Percentiles rank a stretch among this genome's conserved stretches.
Conservation (phyloP, 2,888 invertebrate genomes). For the Patella depressa region DNA sequence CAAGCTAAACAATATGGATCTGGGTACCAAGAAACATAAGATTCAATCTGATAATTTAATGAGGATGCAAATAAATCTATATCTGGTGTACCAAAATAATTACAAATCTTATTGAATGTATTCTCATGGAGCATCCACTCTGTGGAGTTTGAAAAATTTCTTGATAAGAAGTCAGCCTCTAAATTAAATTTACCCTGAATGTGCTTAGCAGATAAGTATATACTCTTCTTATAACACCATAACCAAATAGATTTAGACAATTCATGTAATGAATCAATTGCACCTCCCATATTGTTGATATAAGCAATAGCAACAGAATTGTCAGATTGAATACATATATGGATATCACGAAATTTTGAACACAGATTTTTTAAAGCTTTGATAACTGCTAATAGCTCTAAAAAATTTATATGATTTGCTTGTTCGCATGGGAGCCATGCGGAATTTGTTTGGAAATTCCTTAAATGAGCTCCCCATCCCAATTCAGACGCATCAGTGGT, state of each 20-base stretch:
- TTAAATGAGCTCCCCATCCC: background rate
- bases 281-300: slow-evolving; percentile 31
- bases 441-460: background rate
- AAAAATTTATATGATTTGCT: background rate
- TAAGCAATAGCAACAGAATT: slow-evolving; percentile 32
- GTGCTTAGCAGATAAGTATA: slow-evolving; percentile 29
- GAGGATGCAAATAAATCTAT: slow-evolving; percentile 35
- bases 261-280: slow-evolving; percentile 1
- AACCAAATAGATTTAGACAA: slow-evolving; percentile 23
- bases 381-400: background rate
- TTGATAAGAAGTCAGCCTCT: slow-evolving; percentile 27
- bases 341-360: background rate
- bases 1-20: slow-evolving; percentile 25
- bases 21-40: slow-evolving; percentile 30
- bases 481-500: background rate
- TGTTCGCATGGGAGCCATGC: background rate
- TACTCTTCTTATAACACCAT: slow-evolving; percentile 28
- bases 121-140: slow-evolving; percentile 33
- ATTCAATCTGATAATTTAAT: slow-evolving; percentile 25
- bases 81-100: slow-evolving; percentile 24
- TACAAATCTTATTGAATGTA: slow-evolving; percentile 23
- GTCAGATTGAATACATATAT: slow-evolving; percentile 22
- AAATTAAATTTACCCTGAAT: slow-evolving; percentile 24
- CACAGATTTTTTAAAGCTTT: background rate
- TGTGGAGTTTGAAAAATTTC: slow-evolving; percentile 29